Conservation (phyloP, 2,888 invertebrate species). For the Drosophila longiperda region DNA sequence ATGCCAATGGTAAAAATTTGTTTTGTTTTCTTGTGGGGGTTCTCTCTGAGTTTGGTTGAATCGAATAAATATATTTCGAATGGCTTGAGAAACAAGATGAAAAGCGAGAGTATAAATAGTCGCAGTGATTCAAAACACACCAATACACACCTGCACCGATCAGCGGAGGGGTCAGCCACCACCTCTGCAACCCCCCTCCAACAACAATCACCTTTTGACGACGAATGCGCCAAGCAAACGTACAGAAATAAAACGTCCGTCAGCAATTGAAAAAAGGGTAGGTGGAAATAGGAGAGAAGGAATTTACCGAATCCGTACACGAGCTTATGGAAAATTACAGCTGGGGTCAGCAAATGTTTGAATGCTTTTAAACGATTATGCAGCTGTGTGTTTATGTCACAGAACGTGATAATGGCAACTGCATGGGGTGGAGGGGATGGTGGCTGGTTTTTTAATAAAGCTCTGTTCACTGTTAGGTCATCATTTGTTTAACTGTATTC, state of each 20-base stretch:
- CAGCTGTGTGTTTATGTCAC: conserved; percentile 30
- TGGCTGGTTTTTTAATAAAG: conserved; percentile 11
- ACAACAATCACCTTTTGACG: conserved; percentile 40
- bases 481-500: conserved; percentile 26
- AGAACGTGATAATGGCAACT: conserved; percentile 23
- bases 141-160: conserved; percentile 62
- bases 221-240: conserved; percentile 39
- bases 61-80: conserved; percentile 58
- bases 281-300: neutral
- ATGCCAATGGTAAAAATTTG: neutral
- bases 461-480: conserved; percentile 21
- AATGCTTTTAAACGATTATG: conserved; percentile 32
- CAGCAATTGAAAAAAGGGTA: conserved; percentile 27
- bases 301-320: conserved; percentile 16
- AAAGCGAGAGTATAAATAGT: conserved; percentile 77
- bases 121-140: conserved; percentile 69
- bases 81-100: conserved; percentile 58
- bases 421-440: neutral
- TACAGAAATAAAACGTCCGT: conserved; percentile 48
- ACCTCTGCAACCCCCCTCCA: no score
- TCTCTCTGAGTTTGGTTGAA: conserved; percentile 46
- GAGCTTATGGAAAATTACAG: conserved; percentile 56
- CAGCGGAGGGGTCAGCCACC: conserved; percentile 48
- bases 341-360: conserved; percentile 27
- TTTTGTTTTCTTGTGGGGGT: conserved; percentile 37